Evolutionary conservation across 1,140 invertebrate species (phyloP).

Genomic region (Holotrichia oblita): DNA sequence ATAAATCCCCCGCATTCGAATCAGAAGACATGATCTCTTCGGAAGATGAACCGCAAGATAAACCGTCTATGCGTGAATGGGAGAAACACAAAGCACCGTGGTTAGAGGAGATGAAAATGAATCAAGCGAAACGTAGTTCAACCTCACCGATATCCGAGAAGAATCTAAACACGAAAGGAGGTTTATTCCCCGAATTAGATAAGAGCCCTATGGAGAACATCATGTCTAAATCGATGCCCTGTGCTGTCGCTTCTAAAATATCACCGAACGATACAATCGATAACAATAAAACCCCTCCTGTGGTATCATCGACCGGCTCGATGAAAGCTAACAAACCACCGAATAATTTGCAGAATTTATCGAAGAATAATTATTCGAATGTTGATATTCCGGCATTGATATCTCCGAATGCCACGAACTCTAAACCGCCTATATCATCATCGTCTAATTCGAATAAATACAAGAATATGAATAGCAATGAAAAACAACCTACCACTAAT

Average conservation of each 20-base stretch:
- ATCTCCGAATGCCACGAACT: background rate
- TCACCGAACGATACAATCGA: slow-evolving; percentile 12
- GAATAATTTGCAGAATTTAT: slow-evolving; percentile 39
- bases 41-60: slow-evolving; percentile 61
- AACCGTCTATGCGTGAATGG: slow-evolving; percentile 65
- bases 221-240: slow-evolving; percentile 56
- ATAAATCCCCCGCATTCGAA: slow-evolving; percentile 50
- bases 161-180: slow-evolving; percentile 39
- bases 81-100: slow-evolving; percentile 73
- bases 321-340: slow-evolving; percentile 40
- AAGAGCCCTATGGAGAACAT: slow-evolving; percentile 49
- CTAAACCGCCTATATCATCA: background rate
- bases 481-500: background rate
- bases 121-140: slow-evolving; percentile 70
- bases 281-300: background rate
- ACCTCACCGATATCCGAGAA: slow-evolving; percentile 59
- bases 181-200: slow-evolving; percentile 39
- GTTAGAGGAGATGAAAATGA: slow-evolving; percentile 74
- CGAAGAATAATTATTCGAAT: slow-evolving; percentile 37
- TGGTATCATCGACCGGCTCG: background rate
- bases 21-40: slow-evolving; percentile 53
- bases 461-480: background rate
- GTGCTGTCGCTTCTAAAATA: slow-evolving; percentile 40
- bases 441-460: background rate
- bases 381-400: background rate